phyloP scores from a whole-genome alignment of 2,888 invertebrate species.

The Dynastes maya region DNA sequence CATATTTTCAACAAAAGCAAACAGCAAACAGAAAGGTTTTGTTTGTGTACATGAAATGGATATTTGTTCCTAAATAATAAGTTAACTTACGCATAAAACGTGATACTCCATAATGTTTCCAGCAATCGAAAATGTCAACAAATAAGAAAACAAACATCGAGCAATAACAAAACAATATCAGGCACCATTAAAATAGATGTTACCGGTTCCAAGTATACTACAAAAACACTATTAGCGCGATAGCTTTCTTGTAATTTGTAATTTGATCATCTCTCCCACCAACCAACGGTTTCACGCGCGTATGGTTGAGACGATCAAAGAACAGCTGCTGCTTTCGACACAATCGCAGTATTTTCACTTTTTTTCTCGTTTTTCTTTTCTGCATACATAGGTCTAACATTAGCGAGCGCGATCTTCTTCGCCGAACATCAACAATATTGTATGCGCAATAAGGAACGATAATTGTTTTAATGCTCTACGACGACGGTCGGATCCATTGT shows the following conservation, averaged over 20 bases:
- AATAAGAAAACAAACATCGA: not conserved
- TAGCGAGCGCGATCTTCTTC: constrained; percentile 4
- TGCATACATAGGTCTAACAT: not conserved
- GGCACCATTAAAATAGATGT: not conserved
- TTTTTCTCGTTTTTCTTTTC: not conserved
- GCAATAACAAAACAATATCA: not conserved
- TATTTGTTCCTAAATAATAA: not conserved
- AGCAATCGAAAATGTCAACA: not conserved
- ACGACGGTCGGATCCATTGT: constrained; percentile 16
- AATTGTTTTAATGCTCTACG: constrained; percentile 26
- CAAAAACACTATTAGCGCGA: constrained; percentile 23
- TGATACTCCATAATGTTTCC: constrained; percentile 10
- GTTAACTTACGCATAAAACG: not conserved
- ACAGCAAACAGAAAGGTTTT: too few species aligned
- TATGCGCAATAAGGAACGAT: constrained; percentile 37
- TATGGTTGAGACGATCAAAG: not conserved
- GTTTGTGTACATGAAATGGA: too few species aligned
- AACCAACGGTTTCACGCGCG: not conserved
- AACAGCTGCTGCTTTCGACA: constrained; percentile 16
- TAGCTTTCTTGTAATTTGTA: constrained; percentile 28
- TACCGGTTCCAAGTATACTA: not conserved
- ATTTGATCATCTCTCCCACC: constrained; percentile 35
- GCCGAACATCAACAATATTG: constrained; percentile 24
- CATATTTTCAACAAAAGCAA: too few species aligned
- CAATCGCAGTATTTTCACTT: not conserved